A percentile compares a stretch with the other conserved stretches of the same genome.
phyloP scores from a whole-genome alignment of 2,888 invertebrate species.

The Mystacides longicornis region DNA sequence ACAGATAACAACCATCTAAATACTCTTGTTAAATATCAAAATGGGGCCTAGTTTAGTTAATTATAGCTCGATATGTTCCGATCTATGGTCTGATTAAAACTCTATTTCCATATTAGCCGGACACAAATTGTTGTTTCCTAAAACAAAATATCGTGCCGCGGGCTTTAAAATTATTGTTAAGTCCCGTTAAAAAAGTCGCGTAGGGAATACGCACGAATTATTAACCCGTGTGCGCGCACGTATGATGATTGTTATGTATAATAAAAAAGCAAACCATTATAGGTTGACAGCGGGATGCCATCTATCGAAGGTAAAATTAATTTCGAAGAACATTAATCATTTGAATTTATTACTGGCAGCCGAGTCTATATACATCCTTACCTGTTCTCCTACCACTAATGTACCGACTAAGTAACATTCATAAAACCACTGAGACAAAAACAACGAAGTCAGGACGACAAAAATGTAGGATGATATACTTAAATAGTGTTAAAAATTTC shows the following conservation, averaged over 20 bases:
- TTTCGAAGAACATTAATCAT: slow-evolving; percentile 26
- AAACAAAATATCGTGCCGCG: too few species aligned
- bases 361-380: slow-evolving; percentile 21
- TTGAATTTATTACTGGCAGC: slow-evolving; percentile 25
- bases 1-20: too few species aligned
- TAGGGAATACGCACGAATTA: background rate
- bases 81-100: too few species aligned
- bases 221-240: background rate
- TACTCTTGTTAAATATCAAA: too few species aligned
- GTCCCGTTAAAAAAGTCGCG: background rate
- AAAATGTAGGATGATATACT: slow-evolving; percentile 21
- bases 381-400: too few species aligned
- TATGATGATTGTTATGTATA: too few species aligned
- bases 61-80: too few species aligned
- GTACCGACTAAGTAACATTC: slow-evolving; percentile 12
- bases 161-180: too few species aligned
- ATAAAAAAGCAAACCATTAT: slow-evolving; percentile 23
- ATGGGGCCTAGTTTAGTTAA: too few species aligned
- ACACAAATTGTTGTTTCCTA: too few species aligned
- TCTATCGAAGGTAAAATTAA: slow-evolving; percentile 27
- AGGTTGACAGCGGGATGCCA: slow-evolving; percentile 26
- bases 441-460: slow-evolving; percentile 22
- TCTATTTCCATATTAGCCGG: too few species aligned
- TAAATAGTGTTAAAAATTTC: too few species aligned
- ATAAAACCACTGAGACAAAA: background rate